A percentile compares a stretch with the other conserved stretches of the same genome.
These are phyloP conservation scores for Hirundo rustica DNA, from an alignment of 2,797 vertebrate species.

Conservation along the genomic window DNA sequence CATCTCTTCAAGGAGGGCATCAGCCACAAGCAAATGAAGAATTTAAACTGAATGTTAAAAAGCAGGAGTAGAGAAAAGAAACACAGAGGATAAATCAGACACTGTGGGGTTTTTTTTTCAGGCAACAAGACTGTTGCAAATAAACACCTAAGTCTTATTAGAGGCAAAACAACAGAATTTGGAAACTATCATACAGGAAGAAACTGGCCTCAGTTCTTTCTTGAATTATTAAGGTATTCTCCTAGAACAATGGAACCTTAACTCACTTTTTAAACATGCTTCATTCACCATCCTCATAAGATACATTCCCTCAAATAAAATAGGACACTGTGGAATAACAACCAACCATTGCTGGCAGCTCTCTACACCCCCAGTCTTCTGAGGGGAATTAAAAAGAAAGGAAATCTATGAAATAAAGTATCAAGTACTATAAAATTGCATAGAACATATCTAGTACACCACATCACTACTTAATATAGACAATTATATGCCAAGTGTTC, in stretches of 20 bases:
- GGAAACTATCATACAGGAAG: not conserved
- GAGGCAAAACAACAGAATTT: not conserved
- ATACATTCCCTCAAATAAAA: not conserved
- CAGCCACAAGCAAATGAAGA: not conserved
- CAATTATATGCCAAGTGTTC: not conserved
- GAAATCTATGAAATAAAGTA: not conserved
- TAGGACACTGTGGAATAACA: not conserved
- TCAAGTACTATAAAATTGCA: not conserved
- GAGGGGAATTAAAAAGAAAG: not conserved
- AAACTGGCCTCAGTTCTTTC: not conserved
- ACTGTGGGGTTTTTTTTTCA: not conserved
- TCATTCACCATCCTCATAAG: not conserved
- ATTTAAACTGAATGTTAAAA: not conserved
- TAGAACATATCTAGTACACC: not conserved
- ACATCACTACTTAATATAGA: not conserved
- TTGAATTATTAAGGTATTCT: not conserved
- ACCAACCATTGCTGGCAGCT: accelerated
- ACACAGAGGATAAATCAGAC: not conserved
- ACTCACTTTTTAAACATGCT: not conserved
- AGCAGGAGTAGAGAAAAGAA: not conserved
- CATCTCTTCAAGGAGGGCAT: not conserved
- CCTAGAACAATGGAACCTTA: not conserved
- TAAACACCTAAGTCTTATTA: not conserved
- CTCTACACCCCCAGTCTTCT: not conserved
- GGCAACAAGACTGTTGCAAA: not conserved